Evolutionary conservation across 2,113 vertebrate species (phyloP).

Genomic region (Caranx melampygus): DNA sequence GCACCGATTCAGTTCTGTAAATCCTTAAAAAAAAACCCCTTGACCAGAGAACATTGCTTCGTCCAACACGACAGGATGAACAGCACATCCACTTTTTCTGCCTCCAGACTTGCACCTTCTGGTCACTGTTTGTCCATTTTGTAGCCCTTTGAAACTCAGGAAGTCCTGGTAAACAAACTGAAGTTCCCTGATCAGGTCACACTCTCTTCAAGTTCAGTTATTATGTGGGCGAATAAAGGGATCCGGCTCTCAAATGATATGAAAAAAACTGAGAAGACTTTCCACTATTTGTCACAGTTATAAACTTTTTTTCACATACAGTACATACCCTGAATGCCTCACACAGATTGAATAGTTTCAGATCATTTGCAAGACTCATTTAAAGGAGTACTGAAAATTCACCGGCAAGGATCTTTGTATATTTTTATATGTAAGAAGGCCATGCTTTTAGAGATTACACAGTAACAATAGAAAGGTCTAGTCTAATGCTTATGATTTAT

Average conservation of each 20-base stretch:
- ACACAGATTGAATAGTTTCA: conserved; percentile 55
- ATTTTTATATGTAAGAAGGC: conserved; percentile 66
- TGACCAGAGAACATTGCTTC: conserved; percentile 42
- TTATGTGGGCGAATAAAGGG: conserved; percentile 73
- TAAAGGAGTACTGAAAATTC: conserved; percentile 62
- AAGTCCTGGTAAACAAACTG: conserved; percentile 78
- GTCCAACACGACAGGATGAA: conserved; percentile 60
- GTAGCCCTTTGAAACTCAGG: conserved; percentile 81
- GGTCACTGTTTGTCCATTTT: conserved; percentile 63
- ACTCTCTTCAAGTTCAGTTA: conserved; percentile 59
- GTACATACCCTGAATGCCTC: conserved; percentile 70
- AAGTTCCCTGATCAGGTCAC: conserved; percentile 78
- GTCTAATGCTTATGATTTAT: conserved; percentile 45
- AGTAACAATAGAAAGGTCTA: conserved; percentile 49
- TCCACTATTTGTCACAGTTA: conserved; percentile 61
- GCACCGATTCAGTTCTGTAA: neutral
- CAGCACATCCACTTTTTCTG: conserved; percentile 40
- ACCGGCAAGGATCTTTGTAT: conserved; percentile 62
- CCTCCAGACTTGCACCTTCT: conserved; percentile 56
- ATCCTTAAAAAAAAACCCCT: conserved; percentile 28
- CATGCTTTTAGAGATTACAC: conserved; percentile 72
- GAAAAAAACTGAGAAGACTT: conserved; percentile 41
- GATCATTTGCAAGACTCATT: conserved; percentile 57
- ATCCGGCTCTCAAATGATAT: conserved; percentile 65
- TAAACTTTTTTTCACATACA: conserved; percentile 35